phyloP scores from a whole-genome alignment of 2,113 vertebrate species.

The Epinephelus fuscoguttatus region DNA sequence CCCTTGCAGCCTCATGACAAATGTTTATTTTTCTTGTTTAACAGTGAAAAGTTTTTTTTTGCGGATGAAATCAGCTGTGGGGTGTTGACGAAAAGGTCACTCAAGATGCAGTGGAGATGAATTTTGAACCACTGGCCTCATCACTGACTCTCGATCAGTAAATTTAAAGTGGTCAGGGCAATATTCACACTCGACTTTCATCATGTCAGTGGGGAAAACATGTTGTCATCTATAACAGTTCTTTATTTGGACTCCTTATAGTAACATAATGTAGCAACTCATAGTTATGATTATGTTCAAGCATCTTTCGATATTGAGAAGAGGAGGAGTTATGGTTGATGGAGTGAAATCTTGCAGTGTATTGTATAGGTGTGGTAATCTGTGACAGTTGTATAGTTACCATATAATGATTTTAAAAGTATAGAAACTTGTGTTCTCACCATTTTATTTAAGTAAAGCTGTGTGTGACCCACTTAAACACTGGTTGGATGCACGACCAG shows the following conservation, averaged over 20 bases:
- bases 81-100: neutral
- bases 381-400: neutral
- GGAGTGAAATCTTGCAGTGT: neutral
- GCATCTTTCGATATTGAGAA: neutral
- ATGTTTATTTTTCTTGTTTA: conserved; percentile 9
- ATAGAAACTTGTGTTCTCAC: neutral
- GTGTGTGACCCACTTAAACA: neutral
- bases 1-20: neutral
- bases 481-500: neutral
- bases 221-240: neutral
- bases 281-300: neutral
- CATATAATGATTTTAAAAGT: neutral
- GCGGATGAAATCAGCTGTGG: neutral
- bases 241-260: neutral
- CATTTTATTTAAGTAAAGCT: neutral
- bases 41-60: neutral
- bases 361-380: neutral
- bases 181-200: neutral
- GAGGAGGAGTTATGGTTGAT: neutral
- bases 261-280: neutral
- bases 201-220: too few species aligned
- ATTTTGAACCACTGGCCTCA: neutral
- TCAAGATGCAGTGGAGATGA: neutral
- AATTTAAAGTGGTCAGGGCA: neutral
- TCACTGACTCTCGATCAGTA: neutral